These are phyloP conservation scores for Malachius bipustulatus DNA, from an alignment of 2,888 invertebrate genomes.

Conservation along the genomic window DNA sequence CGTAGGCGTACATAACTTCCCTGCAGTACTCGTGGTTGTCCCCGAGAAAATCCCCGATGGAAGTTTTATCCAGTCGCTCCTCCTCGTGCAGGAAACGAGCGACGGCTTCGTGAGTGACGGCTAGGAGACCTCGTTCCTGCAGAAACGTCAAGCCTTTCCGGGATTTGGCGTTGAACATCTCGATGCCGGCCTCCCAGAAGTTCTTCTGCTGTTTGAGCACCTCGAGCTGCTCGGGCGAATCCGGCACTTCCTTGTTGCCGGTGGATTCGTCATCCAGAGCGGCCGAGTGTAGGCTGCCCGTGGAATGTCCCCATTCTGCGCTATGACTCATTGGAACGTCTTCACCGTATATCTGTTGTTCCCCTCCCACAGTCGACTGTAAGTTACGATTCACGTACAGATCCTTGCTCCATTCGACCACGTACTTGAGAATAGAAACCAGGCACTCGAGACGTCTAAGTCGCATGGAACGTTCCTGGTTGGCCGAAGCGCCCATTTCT, in stretches of 20 bases:
- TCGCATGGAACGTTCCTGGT: conserved; percentile 93
- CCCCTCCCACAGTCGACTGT: conserved; percentile 68
- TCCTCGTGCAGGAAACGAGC: conserved; percentile 92
- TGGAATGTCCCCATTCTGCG: no score
- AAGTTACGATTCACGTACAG: conserved; percentile 90
- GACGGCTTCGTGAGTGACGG: conserved; percentile 69
- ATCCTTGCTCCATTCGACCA: conserved; percentile 99
- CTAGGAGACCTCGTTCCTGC: conserved; percentile 83
- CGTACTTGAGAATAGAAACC: conserved; percentile 95
- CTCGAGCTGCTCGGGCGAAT: conserved; percentile 90
- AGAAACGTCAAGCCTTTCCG: conserved; percentile 86
- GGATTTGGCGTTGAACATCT: conserved; percentile 92
- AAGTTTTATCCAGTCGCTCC: conserved; percentile 90
- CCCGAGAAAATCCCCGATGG: conserved; percentile 91
- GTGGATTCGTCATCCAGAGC: no score
- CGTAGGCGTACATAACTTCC: conserved; percentile 96
- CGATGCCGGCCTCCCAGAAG: conserved; percentile 98
- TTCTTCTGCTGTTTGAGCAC: conserved; percentile 97
- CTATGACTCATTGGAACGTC: no score
- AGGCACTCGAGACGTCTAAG: conserved; percentile 88
- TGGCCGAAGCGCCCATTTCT: conserved; percentile 85
- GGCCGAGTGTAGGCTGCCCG: no score
- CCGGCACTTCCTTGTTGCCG: conserved; percentile 60
- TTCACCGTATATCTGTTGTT: no score
- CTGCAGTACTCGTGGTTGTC: conserved; percentile 90